A percentile compares a stretch with the other conserved stretches of the same genome.
Evolutionary conservation across 2,797 vertebrate genomes (phyloP).

Genomic region (Darevskia nairensis): DNA sequence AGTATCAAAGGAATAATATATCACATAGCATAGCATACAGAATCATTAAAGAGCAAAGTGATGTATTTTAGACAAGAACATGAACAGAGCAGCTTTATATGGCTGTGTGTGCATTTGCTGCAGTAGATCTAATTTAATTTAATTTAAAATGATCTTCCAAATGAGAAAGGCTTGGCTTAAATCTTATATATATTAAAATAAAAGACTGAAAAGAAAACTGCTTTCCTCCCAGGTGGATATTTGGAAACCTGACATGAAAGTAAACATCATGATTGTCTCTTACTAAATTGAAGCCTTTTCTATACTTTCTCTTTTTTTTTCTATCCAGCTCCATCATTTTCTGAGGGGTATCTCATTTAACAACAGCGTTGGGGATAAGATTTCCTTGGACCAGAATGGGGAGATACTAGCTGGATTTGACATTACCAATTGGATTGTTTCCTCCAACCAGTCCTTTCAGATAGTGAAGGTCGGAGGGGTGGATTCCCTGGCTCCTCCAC

Average conservation of each 20-base stretch:
- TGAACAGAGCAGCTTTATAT: too few species aligned
- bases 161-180: too few species aligned
- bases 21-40: too few species aligned
- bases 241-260: neutral
- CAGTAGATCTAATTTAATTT: too few species aligned
- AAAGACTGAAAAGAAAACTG: neutral
- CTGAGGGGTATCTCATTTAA: constrained; percentile 5
- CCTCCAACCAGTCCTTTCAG: constrained; percentile 4
- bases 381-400: neutral
- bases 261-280: neutral
- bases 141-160: too few species aligned
- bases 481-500: neutral
- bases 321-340: neutral
- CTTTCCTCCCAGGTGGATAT: neutral
- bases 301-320: neutral
- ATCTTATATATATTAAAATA: too few species aligned
- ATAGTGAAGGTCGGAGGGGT: neutral
- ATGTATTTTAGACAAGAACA: too few species aligned
- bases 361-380: neutral
- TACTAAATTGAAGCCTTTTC: too few species aligned
- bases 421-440: constrained; percentile 2
- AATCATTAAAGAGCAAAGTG: too few species aligned
- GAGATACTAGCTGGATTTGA: neutral
- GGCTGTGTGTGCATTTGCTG: too few species aligned
- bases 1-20: too few species aligned